Conservation (phyloP, 2,888 invertebrate species). For the Aleiodes leptofemur region DNA sequence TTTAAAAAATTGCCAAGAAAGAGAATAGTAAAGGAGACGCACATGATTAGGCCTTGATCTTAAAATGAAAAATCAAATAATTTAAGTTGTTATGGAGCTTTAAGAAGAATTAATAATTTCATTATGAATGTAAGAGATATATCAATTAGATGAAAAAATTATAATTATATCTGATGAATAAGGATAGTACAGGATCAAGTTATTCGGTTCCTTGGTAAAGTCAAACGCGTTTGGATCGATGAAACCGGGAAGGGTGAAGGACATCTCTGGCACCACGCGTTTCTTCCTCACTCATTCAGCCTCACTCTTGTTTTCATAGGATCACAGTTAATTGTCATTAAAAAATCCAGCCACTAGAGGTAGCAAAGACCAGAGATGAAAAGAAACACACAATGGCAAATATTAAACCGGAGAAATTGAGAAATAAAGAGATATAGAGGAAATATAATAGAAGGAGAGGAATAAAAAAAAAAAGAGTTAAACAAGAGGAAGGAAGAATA, state of each 20-base stretch:
- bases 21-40: slow-evolving; percentile 4
- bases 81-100: background rate
- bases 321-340: background rate
- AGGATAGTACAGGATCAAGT: too few relatives aligned
- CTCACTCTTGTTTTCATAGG: background rate
- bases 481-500: slow-evolving; percentile 29
- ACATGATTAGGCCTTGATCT: slow-evolving; percentile 28
- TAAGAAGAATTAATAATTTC: too few relatives aligned
- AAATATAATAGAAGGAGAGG: background rate
- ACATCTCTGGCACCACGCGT: slow-evolving; percentile 19
- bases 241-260: slow-evolving; percentile 32
- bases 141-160: background rate
- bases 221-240: slow-evolving; percentile 30
- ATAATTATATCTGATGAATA: too few relatives aligned
- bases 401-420: background rate
- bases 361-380: background rate
- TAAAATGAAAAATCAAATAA: slow-evolving; percentile 15
- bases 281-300: slow-evolving; percentile 3
- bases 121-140: too few relatives aligned
- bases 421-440: slow-evolving; percentile 16
- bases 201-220: background rate
- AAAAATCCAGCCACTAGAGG: background rate
- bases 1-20: background rate
- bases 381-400: too few relatives aligned
- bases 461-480: background rate